Percentiles rank a stretch among this genome's conserved stretches.
Evolutionary conservation across 2,113 vertebrate species (phyloP).

Genomic region (Centropus bengalensis): DNA sequence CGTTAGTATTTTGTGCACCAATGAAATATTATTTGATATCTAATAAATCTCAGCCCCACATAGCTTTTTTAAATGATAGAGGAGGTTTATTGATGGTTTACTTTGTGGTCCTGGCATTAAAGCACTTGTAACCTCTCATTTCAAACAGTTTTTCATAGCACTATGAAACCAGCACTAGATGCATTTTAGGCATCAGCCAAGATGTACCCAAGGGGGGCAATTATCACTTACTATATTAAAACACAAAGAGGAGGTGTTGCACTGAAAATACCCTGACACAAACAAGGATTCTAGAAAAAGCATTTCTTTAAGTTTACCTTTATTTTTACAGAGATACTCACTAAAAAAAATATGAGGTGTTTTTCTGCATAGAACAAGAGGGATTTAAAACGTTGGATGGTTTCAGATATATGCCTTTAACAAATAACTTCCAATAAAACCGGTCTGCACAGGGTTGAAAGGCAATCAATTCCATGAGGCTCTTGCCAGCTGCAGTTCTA

Average conservation of each 20-base stretch:
- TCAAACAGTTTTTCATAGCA: not conserved
- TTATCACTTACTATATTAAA: conserved; percentile 25
- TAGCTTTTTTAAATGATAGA: not conserved
- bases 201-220: conserved; percentile 15
- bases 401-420: not conserved
- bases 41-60: not conserved
- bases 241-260: not conserved
- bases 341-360: too few species aligned
- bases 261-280: not conserved
- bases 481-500: not conserved
- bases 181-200: not conserved
- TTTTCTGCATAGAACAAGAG: not conserved
- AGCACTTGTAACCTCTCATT: not conserved
- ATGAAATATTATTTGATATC: not conserved
- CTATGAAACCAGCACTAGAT: not conserved
- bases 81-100: not conserved
- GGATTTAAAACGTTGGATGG: not conserved
- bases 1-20: not conserved
- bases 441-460: not conserved
- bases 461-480: not conserved
- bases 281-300: not conserved
- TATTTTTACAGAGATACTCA: not conserved
- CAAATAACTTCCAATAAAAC: not conserved
- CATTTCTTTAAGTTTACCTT: not conserved
- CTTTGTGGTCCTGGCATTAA: not conserved